Base-by-base conservation (phyloP, 2,888 invertebrate species). In the Hybos culiciformis region DNA sequence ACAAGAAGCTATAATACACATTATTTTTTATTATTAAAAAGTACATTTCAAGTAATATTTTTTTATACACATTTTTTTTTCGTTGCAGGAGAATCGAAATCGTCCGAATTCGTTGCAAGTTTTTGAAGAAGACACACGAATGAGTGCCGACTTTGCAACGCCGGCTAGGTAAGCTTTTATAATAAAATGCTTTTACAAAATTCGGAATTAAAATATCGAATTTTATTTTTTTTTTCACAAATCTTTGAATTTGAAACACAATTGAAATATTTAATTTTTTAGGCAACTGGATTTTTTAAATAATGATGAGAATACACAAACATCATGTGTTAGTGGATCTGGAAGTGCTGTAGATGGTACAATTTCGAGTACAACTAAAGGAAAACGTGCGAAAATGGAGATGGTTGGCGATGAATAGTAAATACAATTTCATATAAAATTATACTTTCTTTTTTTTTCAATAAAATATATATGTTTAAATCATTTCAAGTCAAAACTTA, bases 221-320 rank as follows among this genome's bases (percentile, higher is more conserved):
- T 29, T 41, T 20, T 21, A 11, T 41, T 12, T 31, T 6, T 20
- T 21, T 24, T 39, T n/a, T n/a, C n/a, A n/a, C n/a, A n/a, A n/a
- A n/a, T n/a, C n/a, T n/a, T 39, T 31, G 15, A 26, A 37, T 34
- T 42, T 37, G 15, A 24, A 11, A 7, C 14, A 24, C 9, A 6
- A 33, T 21, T 29, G 34, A 8, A 8, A 32, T 24, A n/a, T 11
- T 21, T 39, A 17, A 14, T 23, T 8, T 7, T 20, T 34, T 33
- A 61, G 61, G 56, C 77, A 50, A 59, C 53, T 56, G 19, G 64
- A 65, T 41, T 60, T 61, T 41, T 50, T 60, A 3, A 60, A 57
- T 42, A 58, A 64, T 44, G 80, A 80, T 57, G 87, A 87, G 54
- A 83, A 83, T 61, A 86, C 86, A 5, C 84, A 85, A 62, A 84